Evolutionary conservation across 1,140 invertebrate genomes (phyloP).

Genomic region (Trachymyrmex septentrionalis): DNA sequence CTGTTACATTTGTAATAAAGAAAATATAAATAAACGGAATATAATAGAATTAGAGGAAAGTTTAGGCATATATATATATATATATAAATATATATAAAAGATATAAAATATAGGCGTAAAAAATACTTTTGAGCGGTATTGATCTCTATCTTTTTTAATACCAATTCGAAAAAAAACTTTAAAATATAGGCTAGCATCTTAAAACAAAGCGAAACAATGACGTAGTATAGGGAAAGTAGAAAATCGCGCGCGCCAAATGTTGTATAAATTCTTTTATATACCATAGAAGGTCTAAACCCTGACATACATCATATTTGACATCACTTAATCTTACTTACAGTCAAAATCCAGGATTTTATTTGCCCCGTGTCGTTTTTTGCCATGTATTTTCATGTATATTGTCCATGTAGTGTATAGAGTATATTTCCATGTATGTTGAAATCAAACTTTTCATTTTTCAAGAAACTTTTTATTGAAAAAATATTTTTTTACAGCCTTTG

Average conservation of each 20-base stretch:
- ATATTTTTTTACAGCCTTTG: not conserved
- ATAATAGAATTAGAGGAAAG: too few relatives aligned
- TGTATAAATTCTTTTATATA: constrained; percentile 68
- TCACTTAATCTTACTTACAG: constrained; percentile 74
- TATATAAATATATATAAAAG: too few relatives aligned
- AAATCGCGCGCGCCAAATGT: constrained; percentile 57
- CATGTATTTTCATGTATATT: not conserved
- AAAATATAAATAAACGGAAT: too few relatives aligned
- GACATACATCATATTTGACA: constrained; percentile 58
- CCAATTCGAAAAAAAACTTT: too few relatives aligned
- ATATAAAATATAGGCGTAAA: too few relatives aligned
- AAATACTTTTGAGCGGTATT: too few relatives aligned
- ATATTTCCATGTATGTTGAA: not conserved
- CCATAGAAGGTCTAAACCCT: constrained; percentile 64
- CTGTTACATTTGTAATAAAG: too few relatives aligned
- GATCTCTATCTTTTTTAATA: too few relatives aligned
- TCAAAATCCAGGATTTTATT: constrained; percentile 58
- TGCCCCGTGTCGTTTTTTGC: not conserved
- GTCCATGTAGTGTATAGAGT: too few relatives aligned
- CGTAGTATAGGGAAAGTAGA: not conserved
- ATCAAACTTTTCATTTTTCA: constrained; percentile 16
- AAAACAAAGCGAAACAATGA: constrained; percentile 14
- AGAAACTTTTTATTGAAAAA: not conserved
- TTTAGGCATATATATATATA: too few relatives aligned
- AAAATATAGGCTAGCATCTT: not conserved